Conservation (phyloP, 1,140 invertebrate species). For the Periplaneta americana region DNA sequence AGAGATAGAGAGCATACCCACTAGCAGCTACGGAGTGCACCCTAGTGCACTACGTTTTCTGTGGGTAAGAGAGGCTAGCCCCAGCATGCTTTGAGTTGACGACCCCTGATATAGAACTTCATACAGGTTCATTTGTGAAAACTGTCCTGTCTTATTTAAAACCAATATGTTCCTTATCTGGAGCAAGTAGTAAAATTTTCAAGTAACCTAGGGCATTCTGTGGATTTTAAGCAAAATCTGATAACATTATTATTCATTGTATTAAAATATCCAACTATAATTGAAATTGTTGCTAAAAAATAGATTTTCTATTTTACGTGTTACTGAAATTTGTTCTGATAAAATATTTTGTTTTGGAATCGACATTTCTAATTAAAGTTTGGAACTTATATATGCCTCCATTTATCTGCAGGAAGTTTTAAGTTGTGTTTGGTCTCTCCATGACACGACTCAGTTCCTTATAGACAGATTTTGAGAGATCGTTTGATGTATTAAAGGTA, state of each 20-base stretch:
- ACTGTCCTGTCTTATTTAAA: too few species aligned
- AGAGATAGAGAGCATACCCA: too few species aligned
- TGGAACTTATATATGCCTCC: neutral
- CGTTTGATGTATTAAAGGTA: too few species aligned
- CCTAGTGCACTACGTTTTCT: too few species aligned
- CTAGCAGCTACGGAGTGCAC: too few species aligned
- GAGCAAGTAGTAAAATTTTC: neutral
- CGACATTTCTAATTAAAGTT: neutral
- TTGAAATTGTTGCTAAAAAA: neutral
- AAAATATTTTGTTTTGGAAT: neutral
- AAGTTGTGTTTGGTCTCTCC: too few species aligned
- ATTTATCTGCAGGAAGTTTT: too few species aligned
- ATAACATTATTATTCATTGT: neutral
- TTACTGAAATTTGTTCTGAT: neutral
- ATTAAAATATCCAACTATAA: neutral
- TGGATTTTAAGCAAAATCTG: neutral
- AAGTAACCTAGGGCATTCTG: neutral
- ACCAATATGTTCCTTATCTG: too few species aligned
- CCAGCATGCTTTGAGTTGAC: neutral
- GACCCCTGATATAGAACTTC: neutral
- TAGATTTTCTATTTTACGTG: neutral
- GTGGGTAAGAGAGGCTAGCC: too few species aligned
- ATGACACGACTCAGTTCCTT: too few species aligned
- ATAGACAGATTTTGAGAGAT: too few species aligned
- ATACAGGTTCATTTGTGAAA: neutral